Evolutionary conservation across 2,113 vertebrate genomes (phyloP).

Genomic region (Phoxinus phoxinus): DNA sequence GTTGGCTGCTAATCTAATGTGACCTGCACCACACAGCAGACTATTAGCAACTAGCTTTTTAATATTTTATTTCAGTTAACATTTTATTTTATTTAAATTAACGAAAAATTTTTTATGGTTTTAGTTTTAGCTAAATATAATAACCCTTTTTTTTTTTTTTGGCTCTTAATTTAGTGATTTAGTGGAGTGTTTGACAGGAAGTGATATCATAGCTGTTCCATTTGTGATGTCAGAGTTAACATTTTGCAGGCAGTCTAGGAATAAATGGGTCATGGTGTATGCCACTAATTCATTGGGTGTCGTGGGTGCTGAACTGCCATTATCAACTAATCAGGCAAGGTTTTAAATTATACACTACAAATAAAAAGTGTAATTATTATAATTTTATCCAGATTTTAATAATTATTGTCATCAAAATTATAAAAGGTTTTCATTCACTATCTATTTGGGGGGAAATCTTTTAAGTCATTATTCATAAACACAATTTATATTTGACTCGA

Average conservation of each 20-base stretch:
- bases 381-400: background rate
- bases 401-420: background rate
- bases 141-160: background rate
- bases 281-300: background rate
- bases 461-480: no score
- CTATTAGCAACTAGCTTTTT: background rate
- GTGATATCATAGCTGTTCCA: constrained; percentile 5
- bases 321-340: constrained; percentile 3
- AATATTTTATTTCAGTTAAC: background rate
- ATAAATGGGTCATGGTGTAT: background rate
- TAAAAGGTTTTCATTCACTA: background rate
- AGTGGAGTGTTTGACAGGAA: constrained; percentile 25
- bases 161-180: background rate
- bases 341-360: background rate
- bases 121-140: background rate
- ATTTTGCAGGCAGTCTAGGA: constrained; percentile 13
- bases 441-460: background rate
- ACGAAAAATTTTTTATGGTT: background rate
- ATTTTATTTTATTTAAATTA: no score
- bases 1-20: background rate
- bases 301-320: background rate
- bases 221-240: constrained; percentile 25
- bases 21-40: background rate
- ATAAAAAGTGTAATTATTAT: background rate
- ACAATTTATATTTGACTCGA: background rate